Evolutionary conservation across 2,888 invertebrate species (phyloP), one percentile per base, ranked within the genome.

Genomic region (Drosophila barbarae): DNA sequence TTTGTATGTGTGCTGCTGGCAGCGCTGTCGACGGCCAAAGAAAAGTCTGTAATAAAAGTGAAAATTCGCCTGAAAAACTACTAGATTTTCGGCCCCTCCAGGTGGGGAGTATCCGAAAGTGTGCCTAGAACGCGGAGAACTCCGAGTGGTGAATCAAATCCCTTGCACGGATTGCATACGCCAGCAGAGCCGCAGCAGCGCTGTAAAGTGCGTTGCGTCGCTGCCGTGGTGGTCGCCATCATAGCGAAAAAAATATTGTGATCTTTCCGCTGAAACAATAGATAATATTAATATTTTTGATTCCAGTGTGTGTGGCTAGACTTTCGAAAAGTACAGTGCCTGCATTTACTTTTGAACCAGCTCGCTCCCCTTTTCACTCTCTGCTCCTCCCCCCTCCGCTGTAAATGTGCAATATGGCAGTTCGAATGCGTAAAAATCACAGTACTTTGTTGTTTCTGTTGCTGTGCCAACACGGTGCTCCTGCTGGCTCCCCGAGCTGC

Each of bases 151-250:
- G n/a, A 23, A 35, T 35, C 42, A 35, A 47, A 8, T 36, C 13
- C 10, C 10, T 18, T 46, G 41, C 56, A 56, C 23, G n/a, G 42
- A 58, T 50, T 72, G 32, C 61, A 32, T 47, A 51, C 51, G 55
- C 51, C 21, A 57, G 26, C 55, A 58, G 66, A 47, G 44, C 32
- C 28, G 39, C 46, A 30, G 35, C 56, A 61, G 53, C 53, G 55
- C 57, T 78, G 84, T 70, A 73, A 84, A 85, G 82, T 81, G 84
- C 84, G 86, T 85, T 81, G 55, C 69, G 58, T 61, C 82, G 76
- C 73, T 77, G 78, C 76, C 60, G 69, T 65, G 69, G 69, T 69
- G 70, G 80, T 85, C 79, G 79, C 85, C 82, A 84, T 84, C 84
- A 85, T 63, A 84, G 81, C 69, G 67, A 65, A 70, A 69, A 52